Conservation (phyloP, 2,113 vertebrate species). For the Stigmatopora nigra region DNA sequence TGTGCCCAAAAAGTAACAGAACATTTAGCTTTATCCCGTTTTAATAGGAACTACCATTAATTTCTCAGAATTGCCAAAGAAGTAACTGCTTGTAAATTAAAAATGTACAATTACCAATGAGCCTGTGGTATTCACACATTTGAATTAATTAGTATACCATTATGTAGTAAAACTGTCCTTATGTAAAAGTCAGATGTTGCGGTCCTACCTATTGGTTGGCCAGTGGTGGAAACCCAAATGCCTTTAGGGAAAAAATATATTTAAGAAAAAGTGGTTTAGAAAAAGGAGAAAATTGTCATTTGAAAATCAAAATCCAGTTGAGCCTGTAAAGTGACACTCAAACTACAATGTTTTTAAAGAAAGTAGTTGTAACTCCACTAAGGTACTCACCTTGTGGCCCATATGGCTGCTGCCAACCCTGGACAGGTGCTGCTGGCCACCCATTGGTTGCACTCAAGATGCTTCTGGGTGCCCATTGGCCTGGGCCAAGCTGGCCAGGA, state of each 20-base stretch:
- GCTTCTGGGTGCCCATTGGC: slow-evolving; percentile 90
- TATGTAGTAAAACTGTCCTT: background rate
- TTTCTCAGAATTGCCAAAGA: background rate
- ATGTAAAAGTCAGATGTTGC: slow-evolving; percentile 1
- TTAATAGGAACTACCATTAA: background rate
- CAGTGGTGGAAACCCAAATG: slow-evolving; percentile 96
- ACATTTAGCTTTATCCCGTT: no score
- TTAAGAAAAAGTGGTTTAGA: slow-evolving; percentile 8
- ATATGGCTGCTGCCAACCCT: slow-evolving; percentile 91
- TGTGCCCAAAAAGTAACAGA: background rate
- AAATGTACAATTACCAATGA: no score
- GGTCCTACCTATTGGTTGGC: slow-evolving; percentile 87
- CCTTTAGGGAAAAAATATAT: slow-evolving; percentile 62
- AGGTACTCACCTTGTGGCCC: slow-evolving; percentile 89
- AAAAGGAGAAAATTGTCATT: slow-evolving; percentile 8
- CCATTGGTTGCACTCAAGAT: slow-evolving; percentile 92
- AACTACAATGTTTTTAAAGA: slow-evolving; percentile 17
- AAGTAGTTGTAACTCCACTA: slow-evolving; percentile 12
- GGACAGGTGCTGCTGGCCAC: slow-evolving; percentile 92
- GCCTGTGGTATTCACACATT: background rate
- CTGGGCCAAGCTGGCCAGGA: slow-evolving; percentile 84
- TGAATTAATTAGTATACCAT: background rate
- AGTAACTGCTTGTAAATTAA: no score
- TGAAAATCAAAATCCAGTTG: slow-evolving; percentile 14
- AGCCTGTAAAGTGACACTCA: slow-evolving; percentile 2